These are phyloP conservation scores for Glaucopsyche alexis DNA, from an alignment of 2,888 invertebrate genomes.

Conservation along the genomic window DNA sequence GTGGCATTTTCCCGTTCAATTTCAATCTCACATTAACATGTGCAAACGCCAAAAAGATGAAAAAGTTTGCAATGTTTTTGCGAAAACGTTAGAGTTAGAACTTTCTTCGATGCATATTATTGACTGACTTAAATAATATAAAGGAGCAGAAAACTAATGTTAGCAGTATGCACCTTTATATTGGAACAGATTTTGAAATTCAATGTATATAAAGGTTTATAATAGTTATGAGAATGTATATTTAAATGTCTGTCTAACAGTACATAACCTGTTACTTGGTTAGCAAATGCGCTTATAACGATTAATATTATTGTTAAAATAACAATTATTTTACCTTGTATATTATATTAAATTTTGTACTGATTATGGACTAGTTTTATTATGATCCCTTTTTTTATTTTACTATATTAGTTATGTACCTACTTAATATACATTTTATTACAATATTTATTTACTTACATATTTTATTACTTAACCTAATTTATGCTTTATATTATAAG, in stretches of 20 bases:
- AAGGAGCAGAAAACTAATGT: not conserved
- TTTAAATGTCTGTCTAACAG: slow-evolving; percentile 10
- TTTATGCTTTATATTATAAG: not conserved
- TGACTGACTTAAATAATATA: not conserved
- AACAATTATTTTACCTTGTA: not conserved
- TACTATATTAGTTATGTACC: not conserved
- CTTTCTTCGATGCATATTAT: not conserved
- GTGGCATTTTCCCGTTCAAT: not conserved
- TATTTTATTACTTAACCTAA: no score
- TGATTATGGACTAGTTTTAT: not conserved
- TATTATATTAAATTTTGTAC: slow-evolving; percentile 11
- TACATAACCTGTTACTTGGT: not conserved
- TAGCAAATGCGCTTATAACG: slow-evolving; percentile 16
- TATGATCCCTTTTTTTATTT: not conserved
- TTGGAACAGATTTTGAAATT: not conserved
- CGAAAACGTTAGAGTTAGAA: not conserved
- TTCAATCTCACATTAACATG: slow-evolving; percentile 2
- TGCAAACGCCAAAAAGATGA: not conserved
- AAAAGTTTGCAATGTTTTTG: slow-evolving; percentile 7
- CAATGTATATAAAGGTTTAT: slow-evolving; percentile 18
- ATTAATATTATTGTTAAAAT: slow-evolving; percentile 3
- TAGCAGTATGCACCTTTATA: not conserved
- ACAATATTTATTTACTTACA: no score
- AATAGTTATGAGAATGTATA: slow-evolving; percentile 9
- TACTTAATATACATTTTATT: not conserved